Base-by-base conservation (phyloP, 1,140 invertebrate genomes). In the Agraylea sexmaculata region DNA sequence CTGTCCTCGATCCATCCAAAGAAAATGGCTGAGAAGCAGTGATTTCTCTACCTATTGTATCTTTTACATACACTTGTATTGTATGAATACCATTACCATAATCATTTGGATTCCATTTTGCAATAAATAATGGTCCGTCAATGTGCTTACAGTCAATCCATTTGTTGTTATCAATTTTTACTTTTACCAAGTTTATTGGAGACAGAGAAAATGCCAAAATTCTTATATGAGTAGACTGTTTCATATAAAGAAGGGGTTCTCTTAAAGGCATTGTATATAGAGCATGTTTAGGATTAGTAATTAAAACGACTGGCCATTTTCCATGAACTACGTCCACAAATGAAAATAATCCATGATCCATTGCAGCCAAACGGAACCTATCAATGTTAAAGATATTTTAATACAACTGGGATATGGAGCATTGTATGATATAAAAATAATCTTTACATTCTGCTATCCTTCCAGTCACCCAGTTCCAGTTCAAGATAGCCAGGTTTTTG, bases 391-490 rank as follows among this genome's bases (percentile, higher is more conserved):
- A 31, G 6, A 31, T n/a, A 7, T 25, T 6, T 20, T 25, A 21
- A 10, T 25, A 35, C 40, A n/a, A n/a, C n/a, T n/a, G n/a, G n/a
- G n/a, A n/a, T n/a, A n/a, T n/a, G n/a, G n/a, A n/a, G n/a, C n/a
- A n/a, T n/a, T n/a, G 13, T 32, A 7, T 20, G 8, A 22, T 18
- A 37, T 40, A 18, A 29, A 35, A 32, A 36, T 32, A 38, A 30
- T 45, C 62, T 69, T 71, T 72, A 86, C 82, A 84, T 75, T 65
- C 90, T 71, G 56, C 83, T 87, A 55, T 90, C 83, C 66, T 89
- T 94, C 89, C 89, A 95, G 67, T 95, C 91, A 17, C 78, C 87
- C 25, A 94, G 66, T 67, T 95, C 91, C 30, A 94, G 62, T 66
- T 94, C 90, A 38, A 92, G 64, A 55, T 77, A 83, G n/a, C 89